Evolutionary conservation across 1,140 invertebrate species (phyloP).

Genomic region (Pseudomyrmex flavicornis): DNA sequence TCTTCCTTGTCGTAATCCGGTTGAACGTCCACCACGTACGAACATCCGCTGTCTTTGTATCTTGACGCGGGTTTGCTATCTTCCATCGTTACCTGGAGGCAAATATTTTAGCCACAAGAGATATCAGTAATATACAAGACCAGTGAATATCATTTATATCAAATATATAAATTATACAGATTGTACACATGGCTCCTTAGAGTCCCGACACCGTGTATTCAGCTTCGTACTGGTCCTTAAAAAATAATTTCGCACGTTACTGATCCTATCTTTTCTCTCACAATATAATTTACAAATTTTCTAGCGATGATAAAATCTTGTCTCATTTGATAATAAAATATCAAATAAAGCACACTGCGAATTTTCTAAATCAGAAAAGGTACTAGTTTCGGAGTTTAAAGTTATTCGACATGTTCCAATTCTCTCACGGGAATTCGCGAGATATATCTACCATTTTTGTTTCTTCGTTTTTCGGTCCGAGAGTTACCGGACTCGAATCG

Average conservation of each 20-base stretch:
- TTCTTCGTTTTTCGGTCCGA: background rate
- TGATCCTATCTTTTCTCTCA: background rate
- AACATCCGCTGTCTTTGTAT: conserved; percentile 88
- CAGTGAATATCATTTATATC: no score
- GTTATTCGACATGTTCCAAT: conserved; percentile 21
- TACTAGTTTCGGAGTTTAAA: background rate
- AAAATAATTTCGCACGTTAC: background rate
- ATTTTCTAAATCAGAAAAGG: background rate
- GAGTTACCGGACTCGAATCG: conserved; percentile 32
- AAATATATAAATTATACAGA: no score
- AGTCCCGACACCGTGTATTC: no score
- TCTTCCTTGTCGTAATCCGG: conserved; percentile 77
- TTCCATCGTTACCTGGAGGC: conserved; percentile 81
- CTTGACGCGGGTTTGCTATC: conserved; percentile 77
- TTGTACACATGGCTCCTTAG: no score
- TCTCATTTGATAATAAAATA: no score
- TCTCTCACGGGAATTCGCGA: conserved; percentile 27
- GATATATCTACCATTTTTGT: conserved; percentile 7
- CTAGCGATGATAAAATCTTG: background rate
- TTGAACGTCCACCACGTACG: conserved; percentile 91
- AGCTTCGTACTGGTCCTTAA: no score
- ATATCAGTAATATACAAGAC: no score
- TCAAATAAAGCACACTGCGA: background rate
- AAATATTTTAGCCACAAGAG: background rate
- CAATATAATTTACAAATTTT: background rate